Percentiles rank a stretch among this genome's conserved stretches.
These are phyloP conservation scores for Pogonomyrmex californicus DNA, from an alignment of 1,140 invertebrate species.

Conservation along the genomic window DNA sequence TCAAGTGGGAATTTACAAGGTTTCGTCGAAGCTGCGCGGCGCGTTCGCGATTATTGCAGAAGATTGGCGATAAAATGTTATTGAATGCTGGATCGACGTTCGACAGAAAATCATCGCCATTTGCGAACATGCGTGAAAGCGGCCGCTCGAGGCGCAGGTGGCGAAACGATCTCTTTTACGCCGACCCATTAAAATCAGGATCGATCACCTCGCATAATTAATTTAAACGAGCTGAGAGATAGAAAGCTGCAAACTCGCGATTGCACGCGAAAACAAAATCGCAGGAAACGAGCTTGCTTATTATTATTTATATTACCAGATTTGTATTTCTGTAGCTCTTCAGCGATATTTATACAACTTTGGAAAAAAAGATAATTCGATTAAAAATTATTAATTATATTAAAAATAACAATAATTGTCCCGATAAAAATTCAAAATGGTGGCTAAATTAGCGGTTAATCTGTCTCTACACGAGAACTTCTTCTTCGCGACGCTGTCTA, in stretches of 20 bases:
- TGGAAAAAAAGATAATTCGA: neutral
- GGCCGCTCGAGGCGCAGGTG: conserved; percentile 66
- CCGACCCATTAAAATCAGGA: conserved; percentile 70
- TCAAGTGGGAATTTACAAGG: conserved; percentile 58
- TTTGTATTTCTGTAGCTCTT: neutral
- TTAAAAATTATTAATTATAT: neutral
- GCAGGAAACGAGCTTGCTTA: neutral
- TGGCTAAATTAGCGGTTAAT: conserved; percentile 3
- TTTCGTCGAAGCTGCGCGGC: conserved; percentile 49
- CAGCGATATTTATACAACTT: neutral
- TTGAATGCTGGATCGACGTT: conserved; percentile 41
- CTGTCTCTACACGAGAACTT: neutral
- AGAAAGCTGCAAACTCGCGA: conserved; percentile 36
- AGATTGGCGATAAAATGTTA: conserved; percentile 64
- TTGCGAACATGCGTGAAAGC: conserved; percentile 72
- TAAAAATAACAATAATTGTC: neutral
- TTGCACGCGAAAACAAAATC: neutral
- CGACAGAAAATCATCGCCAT: conserved; percentile 61
- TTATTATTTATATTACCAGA: neutral
- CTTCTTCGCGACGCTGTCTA: neutral
- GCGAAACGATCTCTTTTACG: conserved; percentile 72
- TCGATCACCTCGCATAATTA: conserved; percentile 69
- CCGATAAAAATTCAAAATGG: neutral
- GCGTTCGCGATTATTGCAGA: conserved; percentile 39
- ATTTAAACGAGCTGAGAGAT: conserved; percentile 59